phyloP scores from a whole-genome alignment of 92 coral and sea anemone genomes.

The Ricordea florida region DNA sequence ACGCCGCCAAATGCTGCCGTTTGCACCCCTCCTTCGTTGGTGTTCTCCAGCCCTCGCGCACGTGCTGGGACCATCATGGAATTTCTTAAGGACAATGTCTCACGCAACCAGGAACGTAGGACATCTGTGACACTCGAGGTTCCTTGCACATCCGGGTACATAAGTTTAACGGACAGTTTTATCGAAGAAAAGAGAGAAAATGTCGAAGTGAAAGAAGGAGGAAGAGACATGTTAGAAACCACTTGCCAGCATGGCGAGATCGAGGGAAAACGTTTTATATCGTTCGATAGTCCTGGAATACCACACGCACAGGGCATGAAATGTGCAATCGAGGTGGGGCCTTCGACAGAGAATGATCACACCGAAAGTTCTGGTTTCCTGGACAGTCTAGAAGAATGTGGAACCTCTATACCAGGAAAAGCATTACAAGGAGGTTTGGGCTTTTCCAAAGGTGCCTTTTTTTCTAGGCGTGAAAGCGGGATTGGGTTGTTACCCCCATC shows the following conservation, averaged over 20 bases:
- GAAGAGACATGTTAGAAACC: too few relatives aligned
- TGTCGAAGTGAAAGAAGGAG: too few relatives aligned
- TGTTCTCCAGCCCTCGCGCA: constrained; percentile 26
- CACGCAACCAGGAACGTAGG: constrained; percentile 8
- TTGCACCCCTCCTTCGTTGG: neutral
- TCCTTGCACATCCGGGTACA: constrained; percentile 54
- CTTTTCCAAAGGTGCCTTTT: constrained; percentile 12
- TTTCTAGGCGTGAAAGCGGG: constrained; percentile 26
- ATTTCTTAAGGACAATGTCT: constrained; percentile 16
- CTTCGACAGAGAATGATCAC: neutral
- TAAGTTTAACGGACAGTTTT: constrained; percentile 32
- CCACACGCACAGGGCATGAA: too few relatives aligned
- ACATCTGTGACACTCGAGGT: neutral
- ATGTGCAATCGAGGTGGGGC: too few relatives aligned
- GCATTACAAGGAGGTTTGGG: constrained; percentile 44
- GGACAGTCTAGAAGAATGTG: neutral
- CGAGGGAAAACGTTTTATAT: too few relatives aligned
- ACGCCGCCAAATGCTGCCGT: neutral
- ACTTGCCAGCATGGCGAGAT: too few relatives aligned
- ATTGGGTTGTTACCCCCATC: constrained; percentile 16
- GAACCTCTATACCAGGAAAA: too few relatives aligned
- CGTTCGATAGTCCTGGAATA: too few relatives aligned
- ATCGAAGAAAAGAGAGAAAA: constrained; percentile 2
- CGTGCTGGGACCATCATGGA: constrained; percentile 31
- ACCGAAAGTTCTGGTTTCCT: neutral